These are phyloP conservation scores for Heterotilapia buettikoferi DNA, from an alignment of 2,113 vertebrate species.

Conservation along the genomic window DNA sequence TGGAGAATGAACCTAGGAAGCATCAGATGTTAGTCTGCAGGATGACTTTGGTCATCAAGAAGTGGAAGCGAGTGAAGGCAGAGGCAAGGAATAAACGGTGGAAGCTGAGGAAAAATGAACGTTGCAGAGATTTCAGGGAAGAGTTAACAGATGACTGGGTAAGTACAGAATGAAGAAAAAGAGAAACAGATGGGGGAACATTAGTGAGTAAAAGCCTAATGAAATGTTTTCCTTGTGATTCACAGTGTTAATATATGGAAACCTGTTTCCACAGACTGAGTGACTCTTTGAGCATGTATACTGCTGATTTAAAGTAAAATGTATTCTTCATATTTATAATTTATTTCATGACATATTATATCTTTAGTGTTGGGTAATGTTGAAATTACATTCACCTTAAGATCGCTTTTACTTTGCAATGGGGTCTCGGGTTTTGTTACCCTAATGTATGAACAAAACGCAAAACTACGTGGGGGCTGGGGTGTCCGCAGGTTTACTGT, in stretches of 20 bases:
- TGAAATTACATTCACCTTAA: neutral
- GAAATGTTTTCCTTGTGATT: neutral
- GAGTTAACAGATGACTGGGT: neutral
- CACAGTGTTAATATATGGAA: neutral
- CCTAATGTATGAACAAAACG: neutral
- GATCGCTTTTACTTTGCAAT: neutral
- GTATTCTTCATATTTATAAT: neutral
- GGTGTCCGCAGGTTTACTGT: neutral
- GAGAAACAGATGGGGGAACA: neutral
- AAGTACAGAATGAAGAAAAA: neutral
- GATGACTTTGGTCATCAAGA: neutral
- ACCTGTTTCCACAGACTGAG: neutral
- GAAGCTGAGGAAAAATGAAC: neutral
- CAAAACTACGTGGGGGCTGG: neutral
- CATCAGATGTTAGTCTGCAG: neutral
- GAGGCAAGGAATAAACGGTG: rapidly evolving
- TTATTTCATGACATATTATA: neutral
- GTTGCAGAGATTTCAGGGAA: neutral
- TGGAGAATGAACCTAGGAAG: neutral
- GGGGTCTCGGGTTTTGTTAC: neutral
- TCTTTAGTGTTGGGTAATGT: neutral
- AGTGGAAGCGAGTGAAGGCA: neutral
- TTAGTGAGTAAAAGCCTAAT: rapidly evolving
- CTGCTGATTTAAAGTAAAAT: rapidly evolving
- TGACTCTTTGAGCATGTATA: neutral